Base-by-base conservation (phyloP, 2,797 vertebrate species). In the Xenops minutus region DNA sequence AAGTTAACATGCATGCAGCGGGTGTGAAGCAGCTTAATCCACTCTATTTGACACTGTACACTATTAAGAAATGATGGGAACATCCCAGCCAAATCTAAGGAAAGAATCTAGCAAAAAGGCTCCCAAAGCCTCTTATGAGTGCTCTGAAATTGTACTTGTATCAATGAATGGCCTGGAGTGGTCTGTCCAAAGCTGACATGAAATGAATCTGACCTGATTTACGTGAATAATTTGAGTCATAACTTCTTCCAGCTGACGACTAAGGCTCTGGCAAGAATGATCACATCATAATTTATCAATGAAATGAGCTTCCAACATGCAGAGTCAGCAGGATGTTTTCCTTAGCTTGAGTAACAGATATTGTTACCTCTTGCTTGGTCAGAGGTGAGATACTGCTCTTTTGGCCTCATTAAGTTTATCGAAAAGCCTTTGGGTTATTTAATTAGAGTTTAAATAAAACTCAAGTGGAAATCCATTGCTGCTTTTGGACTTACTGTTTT, bases 191-290 rank as follows among this genome's bases (percentile, higher is more conserved):
- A 74, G n/a, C 84, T 74, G 83, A 76, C 32, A 8, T 15, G 27
- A 87, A 85, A 94, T 92, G 80, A 94, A 95, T 92, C 67, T 91
- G 92, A 85, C 67, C 63, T 91, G 93, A 92, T 94, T 95, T 95
- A 95, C 4, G 36, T 89, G 74, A 94, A 83, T 89, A 93, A 93
- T 96, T 87, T 89, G 92, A 82, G 84, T 71, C 14, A 22, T 92
- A 93, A 93, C 86, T 79, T 94, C 90, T 96, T 95, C 52, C 52
- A 85, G 0, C 56, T 61, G 78, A 89, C 0, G 18, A 91, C 44
- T 37, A 61, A 91, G 59, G 71, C 63, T 81, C 84, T 96, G 92
- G 94, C 88, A 93, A 92, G 94, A 91, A 71, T 89, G 81, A 52
- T 82, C 72, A 51, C 3, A 5, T 89, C 88, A 91, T 76, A 79